These are phyloP conservation scores for Drosophila pandora DNA, from an alignment of 1,140 invertebrate genomes.

Conservation along the genomic window DNA sequence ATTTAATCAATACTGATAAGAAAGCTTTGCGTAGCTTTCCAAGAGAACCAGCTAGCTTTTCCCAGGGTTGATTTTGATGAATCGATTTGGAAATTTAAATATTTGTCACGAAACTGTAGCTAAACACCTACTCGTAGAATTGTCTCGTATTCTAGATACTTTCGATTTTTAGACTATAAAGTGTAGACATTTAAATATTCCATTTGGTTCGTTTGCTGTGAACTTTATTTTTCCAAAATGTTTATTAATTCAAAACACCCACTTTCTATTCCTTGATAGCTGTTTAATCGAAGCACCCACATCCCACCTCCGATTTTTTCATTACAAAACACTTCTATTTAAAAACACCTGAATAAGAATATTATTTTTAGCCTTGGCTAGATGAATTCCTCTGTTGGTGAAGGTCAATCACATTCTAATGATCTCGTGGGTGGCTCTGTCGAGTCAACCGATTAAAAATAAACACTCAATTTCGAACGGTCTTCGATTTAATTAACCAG, in stretches of 20 bases:
- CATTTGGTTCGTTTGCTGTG: too few species aligned
- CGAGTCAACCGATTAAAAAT: constrained; percentile 17
- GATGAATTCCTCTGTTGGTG: background rate
- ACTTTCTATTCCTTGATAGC: background rate
- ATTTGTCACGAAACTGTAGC: background rate
- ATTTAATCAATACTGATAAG: constrained; percentile 53
- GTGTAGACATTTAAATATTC: too few species aligned
- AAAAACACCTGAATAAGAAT: constrained; percentile 19
- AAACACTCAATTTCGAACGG: constrained; percentile 20
- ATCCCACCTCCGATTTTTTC: constrained; percentile 7
- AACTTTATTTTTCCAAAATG: too few species aligned
- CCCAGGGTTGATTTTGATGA: constrained; percentile 29
- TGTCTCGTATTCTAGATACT: too few species aligned
- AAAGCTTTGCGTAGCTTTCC: constrained; percentile 33
- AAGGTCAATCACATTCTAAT: constrained; percentile 32
- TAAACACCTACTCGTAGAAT: too few species aligned
- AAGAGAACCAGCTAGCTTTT: constrained; percentile 7
- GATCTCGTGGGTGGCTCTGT: constrained; percentile 18
- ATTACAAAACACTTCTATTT: constrained; percentile 20
- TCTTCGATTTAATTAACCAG: constrained; percentile 46
- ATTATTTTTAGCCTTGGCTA: constrained; percentile 33
- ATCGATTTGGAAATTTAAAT: constrained; percentile 28
- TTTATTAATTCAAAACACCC: too few species aligned
- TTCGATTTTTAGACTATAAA: too few species aligned
- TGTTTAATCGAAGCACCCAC: background rate